Evolutionary conservation across 1,140 invertebrate species (phyloP).

Genomic region (Scaptomyza pallida): DNA sequence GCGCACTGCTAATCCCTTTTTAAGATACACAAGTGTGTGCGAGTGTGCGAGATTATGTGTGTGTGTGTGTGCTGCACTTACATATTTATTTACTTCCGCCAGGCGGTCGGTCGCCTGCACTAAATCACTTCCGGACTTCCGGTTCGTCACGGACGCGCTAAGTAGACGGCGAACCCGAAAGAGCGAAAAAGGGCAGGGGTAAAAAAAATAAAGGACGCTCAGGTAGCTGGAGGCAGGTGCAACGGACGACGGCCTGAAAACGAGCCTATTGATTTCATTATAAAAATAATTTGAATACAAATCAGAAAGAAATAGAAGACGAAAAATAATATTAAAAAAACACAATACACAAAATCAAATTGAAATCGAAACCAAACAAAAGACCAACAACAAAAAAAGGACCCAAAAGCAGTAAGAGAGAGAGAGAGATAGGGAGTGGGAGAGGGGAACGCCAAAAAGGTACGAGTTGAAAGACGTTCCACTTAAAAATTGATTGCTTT

Average conservation of each 20-base stretch:
- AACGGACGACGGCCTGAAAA: conserved; percentile 40
- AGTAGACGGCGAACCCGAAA: conserved; percentile 13
- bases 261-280: conserved; percentile 57
- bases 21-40: conserved; percentile 16
- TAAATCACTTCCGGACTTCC: conserved; percentile 82
- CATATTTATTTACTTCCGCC: conserved; percentile 75
- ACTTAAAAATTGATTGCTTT: conserved; percentile 82
- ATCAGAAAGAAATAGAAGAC: conserved; percentile 49
- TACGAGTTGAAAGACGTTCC: conserved; percentile 69
- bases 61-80: conserved; percentile 41
- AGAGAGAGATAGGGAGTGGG: conserved; percentile 3
- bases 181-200: conserved; percentile 5
- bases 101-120: conserved; percentile 54
- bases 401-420: conserved; percentile 44
- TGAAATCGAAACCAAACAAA: conserved; percentile 81
- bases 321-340: conserved; percentile 6
- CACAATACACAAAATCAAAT: conserved; percentile 47
- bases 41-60: not conserved
- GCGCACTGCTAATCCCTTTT: conserved; percentile 63
- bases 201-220: conserved; percentile 45
- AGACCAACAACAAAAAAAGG: conserved; percentile 45
- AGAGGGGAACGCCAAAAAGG: conserved; percentile 39
- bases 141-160: conserved; percentile 53
- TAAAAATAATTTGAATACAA: conserved; percentile 80
- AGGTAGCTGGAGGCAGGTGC: conserved; percentile 65